phyloP scores from a whole-genome alignment of 1,140 invertebrate genomes.

The Chymomyza costata region DNA sequence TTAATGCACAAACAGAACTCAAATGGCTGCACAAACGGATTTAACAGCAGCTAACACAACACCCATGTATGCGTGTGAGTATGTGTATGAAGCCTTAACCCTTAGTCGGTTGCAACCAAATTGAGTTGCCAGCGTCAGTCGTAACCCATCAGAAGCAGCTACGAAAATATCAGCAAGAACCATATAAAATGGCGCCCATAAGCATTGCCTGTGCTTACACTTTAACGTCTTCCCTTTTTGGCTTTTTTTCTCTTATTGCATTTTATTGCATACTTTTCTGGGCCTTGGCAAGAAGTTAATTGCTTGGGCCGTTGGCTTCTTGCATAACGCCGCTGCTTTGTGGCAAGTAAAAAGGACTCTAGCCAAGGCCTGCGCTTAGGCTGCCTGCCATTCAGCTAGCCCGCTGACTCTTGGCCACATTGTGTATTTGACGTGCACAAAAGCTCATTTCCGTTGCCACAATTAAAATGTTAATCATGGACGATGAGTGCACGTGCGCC shows the following conservation, averaged over 20 bases:
- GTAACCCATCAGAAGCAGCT: no score
- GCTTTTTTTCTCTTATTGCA: no score
- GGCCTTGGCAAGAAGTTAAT: conserved; percentile 26
- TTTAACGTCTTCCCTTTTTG: no score
- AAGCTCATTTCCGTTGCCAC: conserved; percentile 59
- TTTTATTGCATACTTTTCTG: conserved; percentile 20
- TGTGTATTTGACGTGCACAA: conserved; percentile 25
- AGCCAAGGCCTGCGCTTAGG: conserved; percentile 15
- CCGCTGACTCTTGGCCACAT: no score
- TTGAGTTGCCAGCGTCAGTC: no score
- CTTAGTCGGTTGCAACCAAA: conserved; percentile 35
- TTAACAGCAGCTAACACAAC: conserved; percentile 5
- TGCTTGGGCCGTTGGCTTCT: conserved; percentile 1
- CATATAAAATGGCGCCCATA: conserved; percentile 29
- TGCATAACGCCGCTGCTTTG: not conserved
- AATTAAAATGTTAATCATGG: conserved; percentile 58
- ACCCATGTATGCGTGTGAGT: conserved; percentile 6
- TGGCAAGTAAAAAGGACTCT: no score
- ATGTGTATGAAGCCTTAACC: conserved; percentile 16
- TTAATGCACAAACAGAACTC: conserved; percentile 66
- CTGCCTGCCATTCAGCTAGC: no score
- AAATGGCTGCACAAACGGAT: conserved; percentile 30
- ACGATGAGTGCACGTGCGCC: conserved; percentile 22
- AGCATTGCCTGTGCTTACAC: no score
- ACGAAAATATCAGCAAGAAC: no score